Percentiles rank a stretch among this genome's conserved stretches.
phyloP scores from a whole-genome alignment of 2,888 invertebrate genomes.

The Spodoptera picta region DNA sequence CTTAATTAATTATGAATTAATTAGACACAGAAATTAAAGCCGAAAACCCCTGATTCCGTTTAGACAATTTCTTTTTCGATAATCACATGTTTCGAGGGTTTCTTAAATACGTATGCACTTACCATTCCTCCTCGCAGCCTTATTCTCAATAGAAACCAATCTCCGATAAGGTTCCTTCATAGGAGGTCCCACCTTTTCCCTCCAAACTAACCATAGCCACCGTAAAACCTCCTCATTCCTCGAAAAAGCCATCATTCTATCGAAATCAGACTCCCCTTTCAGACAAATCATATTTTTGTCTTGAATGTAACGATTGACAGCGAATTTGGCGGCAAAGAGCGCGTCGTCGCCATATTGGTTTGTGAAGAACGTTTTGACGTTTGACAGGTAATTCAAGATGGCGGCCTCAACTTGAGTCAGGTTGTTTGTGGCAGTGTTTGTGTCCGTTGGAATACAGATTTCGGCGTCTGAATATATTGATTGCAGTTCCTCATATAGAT shows the following conservation, averaged over 20 bases:
- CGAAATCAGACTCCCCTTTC: constrained; percentile 90
- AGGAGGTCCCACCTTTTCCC: constrained; percentile 88
- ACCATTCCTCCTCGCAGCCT: constrained; percentile 91
- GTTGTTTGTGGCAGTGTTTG: constrained; percentile 52
- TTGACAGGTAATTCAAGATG: constrained; percentile 68
- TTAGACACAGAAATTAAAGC: too few relatives aligned
- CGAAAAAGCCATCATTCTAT: constrained; percentile 87
- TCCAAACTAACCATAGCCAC: constrained; percentile 91
- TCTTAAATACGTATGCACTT: constrained; percentile 43
- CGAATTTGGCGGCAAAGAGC: constrained; percentile 56
- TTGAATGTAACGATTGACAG: constrained; percentile 30
- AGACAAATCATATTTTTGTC: constrained; percentile 79
- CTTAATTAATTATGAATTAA: too few relatives aligned
- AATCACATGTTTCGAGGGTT: too few relatives aligned
- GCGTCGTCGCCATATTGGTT: constrained; percentile 43
- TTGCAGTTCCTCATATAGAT: constrained; percentile 86
- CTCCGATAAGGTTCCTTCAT: constrained; percentile 87
- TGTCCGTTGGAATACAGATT: constrained; percentile 83
- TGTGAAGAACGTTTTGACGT: constrained; percentile 52
- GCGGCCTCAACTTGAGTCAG: constrained; percentile 67
- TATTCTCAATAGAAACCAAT: constrained; percentile 89
- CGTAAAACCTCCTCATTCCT: constrained; percentile 83
- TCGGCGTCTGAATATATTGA: constrained; percentile 88
- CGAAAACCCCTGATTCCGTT: too few relatives aligned
- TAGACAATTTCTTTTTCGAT: too few relatives aligned